Base-by-base conservation (phyloP, 2,888 invertebrate genomes). In the Eledone cirrhosa region DNA sequence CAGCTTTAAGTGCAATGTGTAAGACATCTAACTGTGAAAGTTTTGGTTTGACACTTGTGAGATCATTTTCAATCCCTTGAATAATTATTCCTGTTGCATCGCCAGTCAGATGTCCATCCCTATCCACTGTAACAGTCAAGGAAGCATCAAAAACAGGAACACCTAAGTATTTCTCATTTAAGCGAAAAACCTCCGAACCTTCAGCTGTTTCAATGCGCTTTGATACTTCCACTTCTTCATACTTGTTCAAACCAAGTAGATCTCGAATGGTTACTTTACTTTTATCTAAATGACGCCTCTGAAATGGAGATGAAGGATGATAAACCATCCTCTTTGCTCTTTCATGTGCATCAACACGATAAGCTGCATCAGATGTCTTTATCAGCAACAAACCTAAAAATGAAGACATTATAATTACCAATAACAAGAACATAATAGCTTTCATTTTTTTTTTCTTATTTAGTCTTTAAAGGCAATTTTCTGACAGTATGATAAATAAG, bases 1-100 rank as follows among this genome's bases (percentile, higher is more conserved):
- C 19, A 13, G 24, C n/a, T 16, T 31, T n/a, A 24, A 78, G n/a
- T 29, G 72, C 77, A n/a, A 78, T 41, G 8, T 77, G 48, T 24
- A 80, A 63, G 19, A 72, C 80, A n/a, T 75, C 78, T 29, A 41
- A n/a, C 5, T 59, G 7, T 0, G 80, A 63, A 33, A 80, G 27
- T 19, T 31, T 31, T 13, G 65, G 75, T 16, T 48, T 47, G 4
- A 74, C 22, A 31, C 11, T 48, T 19, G 78, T 74, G 33, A 80
- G 16, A 31, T 80, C 80, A 22, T 77, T 19, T 22, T 77, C 80
- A 41, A 80, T 79, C 31, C 74, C 80, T n/a, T 80, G 69, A n/a
- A 78, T 19, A 31, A 80, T 33, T 5, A 69, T 77, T 2, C 80
- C 80, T 22, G 65, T 74, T 5, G 80, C 80, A 74, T 80, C 78